Percentiles rank a stretch among this genome's conserved stretches.
These are phyloP conservation scores for Synanthedon myopaeformis DNA, from an alignment of 2,888 invertebrate genomes.

Conservation along the genomic window DNA sequence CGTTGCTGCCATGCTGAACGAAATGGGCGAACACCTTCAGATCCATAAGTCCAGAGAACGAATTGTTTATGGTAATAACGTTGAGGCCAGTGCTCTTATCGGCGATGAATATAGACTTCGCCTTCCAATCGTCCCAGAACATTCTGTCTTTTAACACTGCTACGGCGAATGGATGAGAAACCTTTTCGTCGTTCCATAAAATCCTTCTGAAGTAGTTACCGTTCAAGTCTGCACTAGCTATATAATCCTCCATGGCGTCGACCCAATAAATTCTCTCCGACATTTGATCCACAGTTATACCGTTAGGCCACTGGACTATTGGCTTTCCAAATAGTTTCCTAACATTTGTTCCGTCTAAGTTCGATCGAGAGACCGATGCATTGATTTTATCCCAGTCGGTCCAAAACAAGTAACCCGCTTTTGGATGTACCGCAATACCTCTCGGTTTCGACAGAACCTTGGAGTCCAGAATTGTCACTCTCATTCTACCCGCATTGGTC, in stretches of 20 bases:
- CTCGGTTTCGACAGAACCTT: conserved; percentile 78
- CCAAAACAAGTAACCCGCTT: conserved; percentile 84
- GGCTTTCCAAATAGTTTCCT: conserved; percentile 74
- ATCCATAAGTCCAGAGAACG: conserved; percentile 82
- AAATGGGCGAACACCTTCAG: conserved; percentile 82
- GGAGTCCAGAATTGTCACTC: conserved; percentile 79
- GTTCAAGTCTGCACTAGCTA: conserved; percentile 80
- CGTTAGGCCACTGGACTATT: conserved; percentile 87
- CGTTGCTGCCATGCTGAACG: conserved; percentile 79
- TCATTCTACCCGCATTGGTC: conserved; percentile 74
- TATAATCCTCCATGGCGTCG: conserved; percentile 85
- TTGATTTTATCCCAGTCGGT: conserved; percentile 87
- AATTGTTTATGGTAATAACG: conserved; percentile 70
- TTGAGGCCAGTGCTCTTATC: conserved; percentile 81
- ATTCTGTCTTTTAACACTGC: conserved; percentile 86
- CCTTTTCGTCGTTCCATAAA: conserved; percentile 72
- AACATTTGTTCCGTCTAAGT: conserved; percentile 81
- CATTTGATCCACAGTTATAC: conserved; percentile 86
- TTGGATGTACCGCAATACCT: conserved; percentile 87
- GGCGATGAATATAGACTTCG: conserved; percentile 80
- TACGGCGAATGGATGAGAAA: conserved; percentile 88
- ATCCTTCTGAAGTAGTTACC: conserved; percentile 78
- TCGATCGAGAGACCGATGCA: conserved; percentile 83
- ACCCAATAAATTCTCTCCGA: conserved; percentile 89
- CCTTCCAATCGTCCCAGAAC: conserved; percentile 93